Evolutionary conservation across 2,113 vertebrate species (phyloP).

Genomic region (Orientallactaga bullata): DNA sequence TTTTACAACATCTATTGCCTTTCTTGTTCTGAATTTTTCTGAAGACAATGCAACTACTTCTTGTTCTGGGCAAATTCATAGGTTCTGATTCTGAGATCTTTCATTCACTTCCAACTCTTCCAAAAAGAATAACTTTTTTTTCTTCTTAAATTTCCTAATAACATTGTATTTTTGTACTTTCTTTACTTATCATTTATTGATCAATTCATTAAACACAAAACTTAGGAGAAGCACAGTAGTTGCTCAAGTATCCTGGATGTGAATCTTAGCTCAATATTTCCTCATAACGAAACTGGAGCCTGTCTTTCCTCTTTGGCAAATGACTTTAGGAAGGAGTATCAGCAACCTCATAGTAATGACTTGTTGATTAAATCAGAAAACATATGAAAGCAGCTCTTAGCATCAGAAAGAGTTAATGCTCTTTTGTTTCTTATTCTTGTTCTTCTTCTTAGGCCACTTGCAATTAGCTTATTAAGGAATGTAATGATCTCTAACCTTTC

Average conservation of each 20-base stretch:
- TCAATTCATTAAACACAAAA: not conserved
- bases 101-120: not conserved
- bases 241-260: not conserved
- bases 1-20: not conserved
- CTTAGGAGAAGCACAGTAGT: not conserved
- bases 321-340: not conserved
- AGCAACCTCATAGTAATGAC: not conserved
- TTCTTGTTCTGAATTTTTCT: conserved; percentile 16
- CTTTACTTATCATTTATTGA: not conserved
- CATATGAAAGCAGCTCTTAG: not conserved
- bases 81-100: not conserved
- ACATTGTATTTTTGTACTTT: not conserved
- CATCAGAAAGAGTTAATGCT: not conserved
- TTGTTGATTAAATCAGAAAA: not conserved
- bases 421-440: not conserved
- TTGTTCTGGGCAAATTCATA: not conserved
- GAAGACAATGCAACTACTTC: not conserved
- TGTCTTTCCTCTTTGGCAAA: not conserved
- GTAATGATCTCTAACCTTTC: not conserved
- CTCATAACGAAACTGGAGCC: not conserved
- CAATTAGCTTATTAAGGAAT: not conserved
- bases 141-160: not conserved
- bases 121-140: not conserved
- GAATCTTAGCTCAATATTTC: not conserved
- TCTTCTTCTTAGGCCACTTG: not conserved